Percentiles rank a stretch among this genome's conserved stretches.
Evolutionary conservation across 1,140 invertebrate species (phyloP).

Genomic region (Magallana gigas): DNA sequence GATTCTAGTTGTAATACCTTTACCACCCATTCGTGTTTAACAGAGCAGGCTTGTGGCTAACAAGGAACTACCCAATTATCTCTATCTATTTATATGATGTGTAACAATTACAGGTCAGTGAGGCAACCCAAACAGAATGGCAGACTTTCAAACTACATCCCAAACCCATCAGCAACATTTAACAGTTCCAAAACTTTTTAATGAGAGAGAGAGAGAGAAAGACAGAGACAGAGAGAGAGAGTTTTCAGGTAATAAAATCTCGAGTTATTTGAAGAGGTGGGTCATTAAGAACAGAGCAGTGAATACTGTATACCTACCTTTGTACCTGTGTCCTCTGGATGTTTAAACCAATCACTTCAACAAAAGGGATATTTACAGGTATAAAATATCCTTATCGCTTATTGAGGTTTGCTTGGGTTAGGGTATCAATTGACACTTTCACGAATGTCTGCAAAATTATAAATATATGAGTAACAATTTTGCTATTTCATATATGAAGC

Average conservation of each 20-base stretch:
- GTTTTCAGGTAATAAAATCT: too few relatives aligned
- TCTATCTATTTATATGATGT: neutral
- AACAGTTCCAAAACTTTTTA: too few relatives aligned
- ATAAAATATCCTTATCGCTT: constrained; percentile 9
- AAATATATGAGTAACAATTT: constrained; percentile 24
- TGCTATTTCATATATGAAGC: neutral
- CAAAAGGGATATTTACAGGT: constrained; percentile 16
- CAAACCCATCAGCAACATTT: too few relatives aligned
- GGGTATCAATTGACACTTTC: neutral
- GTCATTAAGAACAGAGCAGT: neutral
- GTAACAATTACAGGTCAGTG: neutral
- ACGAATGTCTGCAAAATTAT: neutral
- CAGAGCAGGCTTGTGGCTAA: constrained; percentile 8
- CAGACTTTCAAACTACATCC: too few relatives aligned
- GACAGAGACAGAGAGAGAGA: too few relatives aligned
- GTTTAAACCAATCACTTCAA: constrained; percentile 21
- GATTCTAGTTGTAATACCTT: neutral
- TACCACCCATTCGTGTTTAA: constrained; percentile 2
- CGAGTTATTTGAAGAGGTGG: neutral
- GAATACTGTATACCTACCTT: constrained; percentile 11
- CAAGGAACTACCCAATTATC: neutral
- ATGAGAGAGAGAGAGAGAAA: too few relatives aligned
- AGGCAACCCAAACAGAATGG: neutral
- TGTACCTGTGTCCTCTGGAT: constrained; percentile 8
- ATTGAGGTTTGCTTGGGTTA: neutral